A percentile compares a stretch with the other conserved stretches of the same genome.
phyloP scores from a whole-genome alignment of 92 coral and sea anemone species.

The Siderastrea radians region DNA sequence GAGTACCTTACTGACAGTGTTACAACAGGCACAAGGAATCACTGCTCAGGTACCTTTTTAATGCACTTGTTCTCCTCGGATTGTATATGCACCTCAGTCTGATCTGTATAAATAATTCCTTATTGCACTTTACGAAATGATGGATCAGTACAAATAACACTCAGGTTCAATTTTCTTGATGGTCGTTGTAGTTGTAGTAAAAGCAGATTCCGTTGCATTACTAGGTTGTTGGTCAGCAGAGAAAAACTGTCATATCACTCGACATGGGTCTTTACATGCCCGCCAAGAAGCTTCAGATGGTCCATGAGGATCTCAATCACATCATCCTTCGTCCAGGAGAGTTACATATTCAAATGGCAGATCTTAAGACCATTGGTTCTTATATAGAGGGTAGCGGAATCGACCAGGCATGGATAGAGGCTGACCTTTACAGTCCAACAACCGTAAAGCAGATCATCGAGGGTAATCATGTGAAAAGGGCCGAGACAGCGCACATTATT shows the following conservation, averaged over 20 bases:
- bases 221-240: constrained; percentile 32
- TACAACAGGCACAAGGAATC: constrained; percentile 51
- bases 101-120: too few relatives aligned
- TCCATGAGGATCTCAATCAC: constrained; percentile 37
- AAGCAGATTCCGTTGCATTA: too few relatives aligned
- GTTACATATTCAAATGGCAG: constrained; percentile 55
- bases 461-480: constrained; percentile 48
- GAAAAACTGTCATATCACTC: constrained; percentile 55
- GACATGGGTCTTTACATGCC: constrained; percentile 59
- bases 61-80: too few relatives aligned
- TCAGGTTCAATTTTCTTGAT: too few relatives aligned
- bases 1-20: constrained; percentile 49
- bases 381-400: constrained; percentile 52
- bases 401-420: constrained; percentile 54
- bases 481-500: constrained; percentile 52
- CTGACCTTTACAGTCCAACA: constrained; percentile 50
- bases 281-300: constrained; percentile 58
- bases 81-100: too few relatives aligned
- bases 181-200: too few relatives aligned
- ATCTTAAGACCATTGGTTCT: constrained; percentile 45
- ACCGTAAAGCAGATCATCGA: constrained; percentile 49
- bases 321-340: constrained; percentile 61
- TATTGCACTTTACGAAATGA: too few relatives aligned
- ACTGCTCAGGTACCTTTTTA: not conserved
- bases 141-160: too few relatives aligned